These are phyloP conservation scores for Xylophagus ater DNA, from an alignment of 2,888 invertebrate species.

Conservation along the genomic window DNA sequence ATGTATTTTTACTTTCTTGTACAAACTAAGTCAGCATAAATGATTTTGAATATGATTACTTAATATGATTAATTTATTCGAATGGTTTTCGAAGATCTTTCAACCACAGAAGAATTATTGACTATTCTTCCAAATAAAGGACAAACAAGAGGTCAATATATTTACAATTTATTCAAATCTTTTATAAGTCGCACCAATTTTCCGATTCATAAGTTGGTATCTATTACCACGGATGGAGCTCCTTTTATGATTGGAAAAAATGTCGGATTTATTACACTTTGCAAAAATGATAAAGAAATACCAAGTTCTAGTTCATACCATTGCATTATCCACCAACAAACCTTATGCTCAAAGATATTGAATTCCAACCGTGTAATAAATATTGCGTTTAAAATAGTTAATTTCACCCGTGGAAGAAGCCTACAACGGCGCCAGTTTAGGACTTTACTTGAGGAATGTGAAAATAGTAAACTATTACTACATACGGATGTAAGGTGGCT, in stretches of 20 bases:
- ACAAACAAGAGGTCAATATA: slow-evolving; percentile 1
- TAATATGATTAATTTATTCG: too few species aligned
- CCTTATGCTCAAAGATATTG: slow-evolving; percentile 1
- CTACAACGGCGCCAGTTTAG: slow-evolving; percentile 1
- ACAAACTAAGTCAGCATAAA: too few species aligned
- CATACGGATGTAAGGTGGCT: slow-evolving; percentile 8
- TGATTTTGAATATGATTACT: too few species aligned
- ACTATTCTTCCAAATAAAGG: slow-evolving; percentile 20
- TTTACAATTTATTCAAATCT: background rate
- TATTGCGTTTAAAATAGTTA: slow-evolving; percentile 2
- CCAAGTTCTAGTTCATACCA: background rate
- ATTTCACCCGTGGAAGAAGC: background rate
- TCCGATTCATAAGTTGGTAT: background rate
- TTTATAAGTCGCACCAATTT: background rate
- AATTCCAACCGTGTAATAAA: slow-evolving; percentile 4
- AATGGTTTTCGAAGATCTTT: slow-evolving; percentile 19
- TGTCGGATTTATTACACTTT: too few species aligned
- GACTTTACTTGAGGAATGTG: background rate
- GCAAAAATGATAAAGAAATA: background rate
- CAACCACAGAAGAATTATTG: slow-evolving; percentile 19
- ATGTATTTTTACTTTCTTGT: too few species aligned
- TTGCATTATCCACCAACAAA: slow-evolving; percentile 4
- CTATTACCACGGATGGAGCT: background rate
- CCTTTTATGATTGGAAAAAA: too few species aligned
- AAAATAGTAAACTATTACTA: slow-evolving; percentile 1